phyloP scores from a whole-genome alignment of 1,140 invertebrate species.

The Aphis gossypii region DNA sequence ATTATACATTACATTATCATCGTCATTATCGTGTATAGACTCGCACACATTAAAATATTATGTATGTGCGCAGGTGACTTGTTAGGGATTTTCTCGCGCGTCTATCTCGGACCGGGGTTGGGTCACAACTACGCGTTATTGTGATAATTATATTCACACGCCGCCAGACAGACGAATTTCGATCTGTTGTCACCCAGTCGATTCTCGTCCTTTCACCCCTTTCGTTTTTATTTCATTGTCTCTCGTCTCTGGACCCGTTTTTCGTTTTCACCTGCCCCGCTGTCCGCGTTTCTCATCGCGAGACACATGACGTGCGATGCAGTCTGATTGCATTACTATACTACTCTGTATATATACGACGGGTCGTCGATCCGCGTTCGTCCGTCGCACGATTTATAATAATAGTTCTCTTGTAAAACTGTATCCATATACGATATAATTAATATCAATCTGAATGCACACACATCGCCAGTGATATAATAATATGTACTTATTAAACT shows the following conservation, averaged over 20 bases:
- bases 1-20: neutral
- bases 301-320: neutral
- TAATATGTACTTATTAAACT: neutral
- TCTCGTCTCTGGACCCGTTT: conserved; percentile 17
- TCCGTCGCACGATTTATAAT: neutral
- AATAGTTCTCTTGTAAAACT: neutral
- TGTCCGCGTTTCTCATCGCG: conserved; percentile 24
- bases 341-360: neutral
- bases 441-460: neutral
- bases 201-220: conserved; percentile 13
- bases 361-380: neutral
- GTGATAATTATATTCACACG: conserved; percentile 42
- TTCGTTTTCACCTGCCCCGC: conserved; percentile 1
- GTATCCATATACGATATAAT: neutral
- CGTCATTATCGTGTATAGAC: neutral
- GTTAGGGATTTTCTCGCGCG: neutral
- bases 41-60: neutral
- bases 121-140: neutral
- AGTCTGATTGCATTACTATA: neutral
- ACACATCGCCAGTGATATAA: neutral
- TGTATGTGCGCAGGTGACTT: neutral
- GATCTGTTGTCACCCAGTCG: neutral
- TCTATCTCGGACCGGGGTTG: neutral
- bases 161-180: conserved; percentile 22
- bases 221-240: neutral